Percentiles rank a stretch among this genome's conserved stretches.
phyloP scores from a whole-genome alignment of 2,888 invertebrate species.

The Lasioglossum zephyrum region DNA sequence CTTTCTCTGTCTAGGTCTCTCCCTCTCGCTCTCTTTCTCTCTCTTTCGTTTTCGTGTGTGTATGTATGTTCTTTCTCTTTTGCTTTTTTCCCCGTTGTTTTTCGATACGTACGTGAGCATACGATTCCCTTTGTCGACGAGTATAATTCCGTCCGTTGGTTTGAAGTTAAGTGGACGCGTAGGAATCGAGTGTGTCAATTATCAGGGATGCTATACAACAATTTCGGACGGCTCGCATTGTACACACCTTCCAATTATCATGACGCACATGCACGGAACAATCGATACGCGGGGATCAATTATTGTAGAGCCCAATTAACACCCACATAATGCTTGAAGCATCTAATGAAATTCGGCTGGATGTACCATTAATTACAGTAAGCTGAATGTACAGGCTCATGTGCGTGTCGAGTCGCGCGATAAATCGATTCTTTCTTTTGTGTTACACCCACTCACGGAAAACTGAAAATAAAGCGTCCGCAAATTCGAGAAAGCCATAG shows the following conservation, averaged over 20 bases:
- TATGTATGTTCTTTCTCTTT: neutral
- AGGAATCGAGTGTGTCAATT: conserved; percentile 2
- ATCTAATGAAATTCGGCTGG: conserved; percentile 12
- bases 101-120: neutral
- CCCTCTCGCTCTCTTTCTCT: neutral
- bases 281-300: neutral
- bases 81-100: neutral
- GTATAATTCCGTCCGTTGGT: neutral
- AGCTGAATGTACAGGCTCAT: neutral
- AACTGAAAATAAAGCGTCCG: neutral
- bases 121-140: neutral
- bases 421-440: neutral
- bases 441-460: neutral
- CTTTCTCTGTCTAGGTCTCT: neutral
- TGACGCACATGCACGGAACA: neutral
- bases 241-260: neutral
- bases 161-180: neutral
- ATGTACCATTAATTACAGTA: neutral
- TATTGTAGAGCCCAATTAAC: conserved; percentile 13
- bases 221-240: neutral
- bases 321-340: neutral
- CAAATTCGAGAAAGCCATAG: neutral
- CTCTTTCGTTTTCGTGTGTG: neutral
- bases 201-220: neutral
- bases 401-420: neutral